These are phyloP conservation scores for Pseudomyrmex flavicornis DNA, from an alignment of 1,140 invertebrate genomes.

Conservation along the genomic window DNA sequence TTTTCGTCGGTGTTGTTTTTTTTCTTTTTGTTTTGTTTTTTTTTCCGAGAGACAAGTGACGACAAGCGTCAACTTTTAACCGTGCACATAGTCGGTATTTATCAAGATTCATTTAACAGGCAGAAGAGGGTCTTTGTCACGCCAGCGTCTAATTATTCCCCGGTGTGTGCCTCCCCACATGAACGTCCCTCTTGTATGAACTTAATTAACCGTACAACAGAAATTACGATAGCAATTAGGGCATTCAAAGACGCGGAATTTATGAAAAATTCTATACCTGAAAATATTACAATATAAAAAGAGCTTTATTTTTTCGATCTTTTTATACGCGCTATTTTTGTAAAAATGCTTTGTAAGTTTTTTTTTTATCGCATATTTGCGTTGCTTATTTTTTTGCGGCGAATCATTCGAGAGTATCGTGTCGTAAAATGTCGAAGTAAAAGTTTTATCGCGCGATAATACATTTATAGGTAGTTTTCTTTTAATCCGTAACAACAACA, in stretches of 20 bases:
- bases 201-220: conserved; percentile 48
- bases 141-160: conserved; percentile 56
- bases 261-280: not conserved
- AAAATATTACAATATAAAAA: conserved; percentile 4
- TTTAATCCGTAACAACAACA: not conserved
- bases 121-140: conserved; percentile 56
- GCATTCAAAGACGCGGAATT: conserved; percentile 35
- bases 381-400: too few relatives aligned
- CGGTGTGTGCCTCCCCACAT: not conserved
- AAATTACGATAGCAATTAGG: conserved; percentile 57
- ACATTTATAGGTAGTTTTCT: too few relatives aligned
- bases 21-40: too few relatives aligned
- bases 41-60: too few relatives aligned
- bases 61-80: conserved; percentile 53
- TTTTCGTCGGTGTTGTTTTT: conserved; percentile 1
- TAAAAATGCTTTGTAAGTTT: too few relatives aligned
- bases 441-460: too few relatives aligned
- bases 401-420: too few relatives aligned
- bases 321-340: conserved; percentile 1
- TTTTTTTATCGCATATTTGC: too few relatives aligned
- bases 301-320: not conserved
- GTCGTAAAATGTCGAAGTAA: too few relatives aligned
- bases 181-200: conserved; percentile 28
- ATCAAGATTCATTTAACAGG: conserved; percentile 56
- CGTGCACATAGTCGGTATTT: conserved; percentile 30